These are phyloP conservation scores for Puntigrus tetrazona DNA, from an alignment of 2,113 vertebrate species.

Conservation along the genomic window DNA sequence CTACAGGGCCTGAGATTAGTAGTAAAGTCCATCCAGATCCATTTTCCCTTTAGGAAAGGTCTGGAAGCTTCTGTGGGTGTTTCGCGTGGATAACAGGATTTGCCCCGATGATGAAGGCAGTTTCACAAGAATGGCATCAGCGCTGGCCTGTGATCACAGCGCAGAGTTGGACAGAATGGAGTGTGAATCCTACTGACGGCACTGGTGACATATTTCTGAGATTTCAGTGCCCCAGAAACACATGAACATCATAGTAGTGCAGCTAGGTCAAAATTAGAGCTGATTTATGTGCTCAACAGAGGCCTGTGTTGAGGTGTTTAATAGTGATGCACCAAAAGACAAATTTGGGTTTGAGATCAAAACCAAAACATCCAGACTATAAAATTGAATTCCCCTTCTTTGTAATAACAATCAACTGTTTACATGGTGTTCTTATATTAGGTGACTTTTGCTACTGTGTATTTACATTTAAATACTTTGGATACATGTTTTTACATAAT, in stretches of 20 bases:
- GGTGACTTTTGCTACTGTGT: no score
- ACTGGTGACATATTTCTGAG: constrained; percentile 29
- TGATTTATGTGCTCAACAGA: neutral
- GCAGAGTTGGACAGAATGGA: constrained; percentile 24
- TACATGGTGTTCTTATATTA: neutral
- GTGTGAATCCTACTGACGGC: constrained; percentile 34
- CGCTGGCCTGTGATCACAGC: constrained; percentile 27
- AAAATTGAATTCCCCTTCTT: no score
- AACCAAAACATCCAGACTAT: neutral
- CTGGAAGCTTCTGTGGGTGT: constrained; percentile 25
- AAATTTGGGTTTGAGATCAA: neutral
- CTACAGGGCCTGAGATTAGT: neutral
- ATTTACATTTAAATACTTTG: no score
- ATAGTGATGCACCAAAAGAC: neutral
- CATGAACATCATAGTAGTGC: neutral
- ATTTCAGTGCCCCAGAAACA: constrained; percentile 34
- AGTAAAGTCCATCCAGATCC: neutral
- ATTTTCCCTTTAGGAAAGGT: neutral
- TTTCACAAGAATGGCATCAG: constrained; percentile 36
- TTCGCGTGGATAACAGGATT: constrained; percentile 44
- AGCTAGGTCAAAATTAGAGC: neutral
- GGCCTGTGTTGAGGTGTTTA: neutral
- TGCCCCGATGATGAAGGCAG: constrained; percentile 34
- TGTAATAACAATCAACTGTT: neutral
- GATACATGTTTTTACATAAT: no score